These are phyloP conservation scores for Lycaon pictus DNA, from an alignment of 2,113 vertebrate species.

Conservation along the genomic window DNA sequence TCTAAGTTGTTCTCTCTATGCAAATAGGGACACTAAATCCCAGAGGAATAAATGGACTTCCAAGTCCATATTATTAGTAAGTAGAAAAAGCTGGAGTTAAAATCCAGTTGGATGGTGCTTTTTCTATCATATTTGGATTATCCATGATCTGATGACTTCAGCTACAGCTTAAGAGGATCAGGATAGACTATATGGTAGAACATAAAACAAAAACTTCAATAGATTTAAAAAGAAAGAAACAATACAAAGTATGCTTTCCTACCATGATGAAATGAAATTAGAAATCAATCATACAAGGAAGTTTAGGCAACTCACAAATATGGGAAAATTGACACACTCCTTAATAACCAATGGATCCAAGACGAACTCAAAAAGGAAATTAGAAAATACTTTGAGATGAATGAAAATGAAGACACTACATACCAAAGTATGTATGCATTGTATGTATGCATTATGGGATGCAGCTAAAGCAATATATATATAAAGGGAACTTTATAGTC, in stretches of 20 bases:
- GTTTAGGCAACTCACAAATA: not conserved
- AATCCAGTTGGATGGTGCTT: not conserved
- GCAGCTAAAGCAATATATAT: not conserved
- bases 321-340: not conserved
- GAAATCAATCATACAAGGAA: not conserved
- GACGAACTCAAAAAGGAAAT: not conserved
- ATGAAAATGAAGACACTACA: not conserved
- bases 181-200: not conserved
- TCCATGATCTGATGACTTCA: not conserved
- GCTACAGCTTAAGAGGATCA: not conserved
- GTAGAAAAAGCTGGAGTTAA: not conserved
- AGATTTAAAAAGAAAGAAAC: not conserved
- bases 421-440: not conserved
- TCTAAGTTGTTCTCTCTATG: constrained; percentile 3
- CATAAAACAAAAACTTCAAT: not conserved
- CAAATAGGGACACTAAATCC: not conserved
- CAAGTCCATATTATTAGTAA: not conserved
- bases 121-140: not conserved
- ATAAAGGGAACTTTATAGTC: not conserved
- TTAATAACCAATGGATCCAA: not conserved
- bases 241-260: not conserved
- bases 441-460: not conserved
- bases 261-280: not conserved
- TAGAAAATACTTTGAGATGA: not conserved
- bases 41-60: not conserved